These are phyloP conservation scores for Stegodyphus mimosarum DNA, from an alignment of 1,140 invertebrate genomes.

Conservation along the genomic window DNA sequence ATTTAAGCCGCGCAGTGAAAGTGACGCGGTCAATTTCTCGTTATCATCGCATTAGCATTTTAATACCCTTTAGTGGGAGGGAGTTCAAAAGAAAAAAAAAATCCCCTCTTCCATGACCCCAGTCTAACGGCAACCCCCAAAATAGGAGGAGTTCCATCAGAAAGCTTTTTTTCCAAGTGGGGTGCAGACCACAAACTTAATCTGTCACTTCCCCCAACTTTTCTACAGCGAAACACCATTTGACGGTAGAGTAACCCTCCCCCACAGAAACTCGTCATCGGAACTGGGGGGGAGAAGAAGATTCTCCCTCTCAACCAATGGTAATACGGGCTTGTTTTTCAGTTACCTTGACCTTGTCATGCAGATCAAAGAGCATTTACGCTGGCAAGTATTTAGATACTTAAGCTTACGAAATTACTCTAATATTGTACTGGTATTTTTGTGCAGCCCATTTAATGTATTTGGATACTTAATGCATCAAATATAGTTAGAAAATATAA, in stretches of 20 bases:
- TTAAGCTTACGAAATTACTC: too few relatives aligned
- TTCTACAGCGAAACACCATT: background rate
- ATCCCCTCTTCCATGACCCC: too few relatives aligned
- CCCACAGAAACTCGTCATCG: background rate
- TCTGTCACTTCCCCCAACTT: background rate
- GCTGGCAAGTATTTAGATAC: too few relatives aligned
- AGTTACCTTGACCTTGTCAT: too few relatives aligned
- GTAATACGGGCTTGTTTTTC: background rate
- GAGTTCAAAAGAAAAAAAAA: background rate
- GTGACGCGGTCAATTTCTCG: too few relatives aligned
- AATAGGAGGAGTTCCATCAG: background rate
- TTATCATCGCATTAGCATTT: constrained; percentile 12
- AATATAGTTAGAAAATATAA: too few relatives aligned
- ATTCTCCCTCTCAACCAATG: background rate
- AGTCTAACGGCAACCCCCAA: background rate
- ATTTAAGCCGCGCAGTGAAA: too few relatives aligned
- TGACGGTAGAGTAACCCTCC: too few relatives aligned
- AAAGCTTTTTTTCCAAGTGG: background rate
- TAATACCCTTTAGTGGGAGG: background rate
- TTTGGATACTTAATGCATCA: too few relatives aligned
- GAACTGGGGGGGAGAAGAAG: background rate
- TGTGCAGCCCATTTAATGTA: too few relatives aligned
- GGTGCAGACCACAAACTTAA: constrained; percentile 9
- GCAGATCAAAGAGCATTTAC: too few relatives aligned
- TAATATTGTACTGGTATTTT: too few relatives aligned